phyloP scores from a whole-genome alignment of 2,888 invertebrate genomes.

The Capitulum mitella region DNA sequence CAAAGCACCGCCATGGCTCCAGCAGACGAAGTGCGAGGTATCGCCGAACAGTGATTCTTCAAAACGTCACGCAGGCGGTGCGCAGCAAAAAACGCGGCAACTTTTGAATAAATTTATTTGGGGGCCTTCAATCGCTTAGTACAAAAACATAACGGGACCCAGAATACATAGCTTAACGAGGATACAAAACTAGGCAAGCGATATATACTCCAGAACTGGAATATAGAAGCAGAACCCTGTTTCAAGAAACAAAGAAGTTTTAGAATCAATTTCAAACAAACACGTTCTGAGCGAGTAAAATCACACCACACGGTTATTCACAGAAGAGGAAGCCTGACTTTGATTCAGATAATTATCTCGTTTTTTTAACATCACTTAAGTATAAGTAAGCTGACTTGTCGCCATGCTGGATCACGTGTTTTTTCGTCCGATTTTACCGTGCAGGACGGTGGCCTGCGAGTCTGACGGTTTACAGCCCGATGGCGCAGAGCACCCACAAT shows the following conservation, averaged over 20 bases:
- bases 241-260: neutral
- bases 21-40: too few species aligned
- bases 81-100: neutral
- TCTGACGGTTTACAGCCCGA: neutral
- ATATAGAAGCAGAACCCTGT: constrained; percentile 8
- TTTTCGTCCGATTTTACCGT: constrained; percentile 6
- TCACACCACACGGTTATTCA: constrained; percentile 22
- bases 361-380: constrained; percentile 8
- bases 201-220: constrained; percentile 15
- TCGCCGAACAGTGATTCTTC: too few species aligned
- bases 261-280: neutral
- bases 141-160: constrained; percentile 21
- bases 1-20: too few species aligned
- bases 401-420: neutral
- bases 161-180: constrained; percentile 17
- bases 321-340: constrained; percentile 12
- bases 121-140: constrained; percentile 20
- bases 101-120: constrained; percentile 18
- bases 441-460: neutral
- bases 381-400: constrained; percentile 20
- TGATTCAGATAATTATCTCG: constrained; percentile 2
- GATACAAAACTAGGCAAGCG: constrained; percentile 24
- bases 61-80: too few species aligned
- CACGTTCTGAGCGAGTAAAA: neutral
- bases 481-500: neutral